Evolutionary conservation across 2,797 vertebrate genomes (phyloP), one percentile per base, ranked within the genome.

Genomic region (Prionace glauca): DNA sequence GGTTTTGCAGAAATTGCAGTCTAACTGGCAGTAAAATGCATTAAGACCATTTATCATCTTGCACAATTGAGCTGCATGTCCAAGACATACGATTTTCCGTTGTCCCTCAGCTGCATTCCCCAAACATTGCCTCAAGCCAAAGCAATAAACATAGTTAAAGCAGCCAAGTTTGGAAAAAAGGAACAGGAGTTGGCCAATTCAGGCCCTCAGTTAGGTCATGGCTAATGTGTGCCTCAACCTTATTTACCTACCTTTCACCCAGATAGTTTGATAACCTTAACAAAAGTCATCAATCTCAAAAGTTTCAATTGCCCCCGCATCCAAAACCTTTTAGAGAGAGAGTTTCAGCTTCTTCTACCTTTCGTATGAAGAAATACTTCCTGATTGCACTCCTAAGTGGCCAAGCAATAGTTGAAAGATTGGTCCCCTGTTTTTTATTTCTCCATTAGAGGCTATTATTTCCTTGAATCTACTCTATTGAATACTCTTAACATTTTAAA

Each of bases 101-200:
- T 94, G 62, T 92, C 18, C 62, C n/a, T 18, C n/a, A 92, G 60
- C 1, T 67, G 65, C 90, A 92, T 67, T 92, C 90, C 90, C 86
- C 8, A 36, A 62, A 67, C 18, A 36, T 67, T 36, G n/a, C n/a
- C 65, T 92, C 65, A 65, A n/a, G 90, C 62, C 62, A 92, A 67
- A 92, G n/a, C 16, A 16, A 92, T 92, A 67, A 92, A 36, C 18
- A 67, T 2, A 62, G 62, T 67, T 67, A 22, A 92, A 36, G 36
- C 18, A 9, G n/a, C n/a, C 29, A 91, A 65, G n/a, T 91, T 65
- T 36, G 2, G 1, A n/a, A 67, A 7, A 67, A 92, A 92, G 88
- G 60, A 65, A 91, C 60, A n/a, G 60, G 29, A 91, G 88, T 16
- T 12, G 60, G 7, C 32, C 16, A 91, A 65, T 67, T 91, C 88